Evolutionary conservation across 2,888 invertebrate species (phyloP).

Genomic region (Caenorhabditis sp.): DNA sequence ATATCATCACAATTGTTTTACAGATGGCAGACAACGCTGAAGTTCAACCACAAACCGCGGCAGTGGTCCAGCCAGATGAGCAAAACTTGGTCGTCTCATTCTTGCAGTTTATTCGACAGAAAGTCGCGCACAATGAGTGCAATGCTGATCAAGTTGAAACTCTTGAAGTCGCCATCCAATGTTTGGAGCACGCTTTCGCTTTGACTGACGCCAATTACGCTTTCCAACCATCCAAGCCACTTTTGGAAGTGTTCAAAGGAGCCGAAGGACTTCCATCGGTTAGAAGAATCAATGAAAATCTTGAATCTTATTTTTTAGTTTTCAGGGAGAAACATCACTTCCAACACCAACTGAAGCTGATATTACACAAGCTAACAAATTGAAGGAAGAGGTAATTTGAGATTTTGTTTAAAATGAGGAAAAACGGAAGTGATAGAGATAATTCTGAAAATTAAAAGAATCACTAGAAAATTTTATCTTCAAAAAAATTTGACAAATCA

Average conservation of each 20-base stretch:
- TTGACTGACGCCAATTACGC: conserved; percentile 75
- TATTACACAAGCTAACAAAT: conserved; percentile 80
- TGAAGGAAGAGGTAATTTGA: conserved; percentile 81
- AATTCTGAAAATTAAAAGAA: too few species aligned
- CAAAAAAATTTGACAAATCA: too few species aligned
- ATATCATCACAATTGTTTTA: too few species aligned
- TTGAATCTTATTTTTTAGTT: conserved; percentile 22
- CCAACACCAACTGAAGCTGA: conserved; percentile 71
- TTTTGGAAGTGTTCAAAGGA: conserved; percentile 74
- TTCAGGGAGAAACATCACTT: conserved; percentile 33
- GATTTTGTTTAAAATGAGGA: conserved; percentile 13
- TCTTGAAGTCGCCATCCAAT: conserved; percentile 84
- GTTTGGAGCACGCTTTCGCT: conserved; percentile 85
- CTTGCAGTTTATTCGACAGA: conserved; percentile 68
- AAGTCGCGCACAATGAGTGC: conserved; percentile 63
- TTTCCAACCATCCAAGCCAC: conserved; percentile 71
- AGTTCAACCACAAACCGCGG: background rate
- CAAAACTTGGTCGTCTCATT: conserved; percentile 66
- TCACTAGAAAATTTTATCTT: too few species aligned
- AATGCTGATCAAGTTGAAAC: conserved; percentile 64
- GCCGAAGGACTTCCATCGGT: conserved; percentile 64
- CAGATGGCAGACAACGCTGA: background rate
- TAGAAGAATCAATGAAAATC: conserved; percentile 4
- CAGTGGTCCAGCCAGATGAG: conserved; percentile 48
- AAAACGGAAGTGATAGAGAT: too few species aligned